Evolutionary conservation across 1,140 invertebrate species (phyloP).

Genomic region (Dryas iulia): DNA sequence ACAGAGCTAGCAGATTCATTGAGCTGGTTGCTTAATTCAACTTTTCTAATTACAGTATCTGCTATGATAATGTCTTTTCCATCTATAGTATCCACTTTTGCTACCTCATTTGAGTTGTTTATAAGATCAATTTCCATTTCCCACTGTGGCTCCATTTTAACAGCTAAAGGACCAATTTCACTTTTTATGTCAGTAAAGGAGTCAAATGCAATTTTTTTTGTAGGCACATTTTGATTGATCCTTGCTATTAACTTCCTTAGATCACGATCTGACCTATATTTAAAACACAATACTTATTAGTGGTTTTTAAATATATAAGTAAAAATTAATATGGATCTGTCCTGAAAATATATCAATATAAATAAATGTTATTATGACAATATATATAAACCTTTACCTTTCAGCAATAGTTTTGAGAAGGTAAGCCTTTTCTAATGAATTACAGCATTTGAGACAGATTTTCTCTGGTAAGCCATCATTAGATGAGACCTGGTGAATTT

Average conservation of each 20-base stretch:
- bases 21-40: conserved; percentile 36
- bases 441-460: conserved; percentile 70
- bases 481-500: conserved; percentile 51
- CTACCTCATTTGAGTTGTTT: conserved; percentile 31
- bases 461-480: conserved; percentile 73
- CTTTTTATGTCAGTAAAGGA: conserved; percentile 72
- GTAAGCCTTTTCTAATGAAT: conserved; percentile 66
- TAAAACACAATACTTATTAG: conserved; percentile 10
- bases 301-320: too few species aligned
- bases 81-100: conserved; percentile 49
- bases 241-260: conserved; percentile 55
- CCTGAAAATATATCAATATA: too few species aligned
- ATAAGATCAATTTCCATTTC: conserved; percentile 68
- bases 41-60: conserved; percentile 70
- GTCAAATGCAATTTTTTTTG: conserved; percentile 74
- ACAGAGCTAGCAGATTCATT: not conserved
- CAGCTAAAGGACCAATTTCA: conserved; percentile 64
- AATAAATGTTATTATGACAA: not conserved
- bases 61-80: conserved; percentile 70
- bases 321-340: too few species aligned
- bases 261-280: conserved; percentile 56
- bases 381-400: conserved; percentile 44
- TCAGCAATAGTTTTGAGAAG: conserved; percentile 71
- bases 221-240: conserved; percentile 48
- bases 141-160: conserved; percentile 70